Percentiles rank a stretch among this genome's conserved stretches.
These are phyloP conservation scores for Albula goreensis DNA, from an alignment of 2,113 vertebrate genomes.

Conservation along the genomic window DNA sequence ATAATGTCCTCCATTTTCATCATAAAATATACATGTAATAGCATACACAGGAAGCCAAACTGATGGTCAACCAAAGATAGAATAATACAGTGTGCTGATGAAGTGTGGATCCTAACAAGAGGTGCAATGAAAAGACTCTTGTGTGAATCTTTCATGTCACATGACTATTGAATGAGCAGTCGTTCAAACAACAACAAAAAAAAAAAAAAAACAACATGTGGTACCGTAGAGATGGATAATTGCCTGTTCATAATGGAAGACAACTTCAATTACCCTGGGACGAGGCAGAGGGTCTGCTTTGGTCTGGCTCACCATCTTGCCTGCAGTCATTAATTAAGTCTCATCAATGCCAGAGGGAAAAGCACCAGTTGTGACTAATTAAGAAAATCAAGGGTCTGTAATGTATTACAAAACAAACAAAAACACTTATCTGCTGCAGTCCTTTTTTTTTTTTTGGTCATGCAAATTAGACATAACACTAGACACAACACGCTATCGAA, in stretches of 20 bases:
- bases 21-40: neutral
- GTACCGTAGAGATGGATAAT: slow-evolving; percentile 10
- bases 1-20: too few species aligned
- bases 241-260: slow-evolving; percentile 33
- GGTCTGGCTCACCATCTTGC: slow-evolving; percentile 50
- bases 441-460: slow-evolving; percentile 10
- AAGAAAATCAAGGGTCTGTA: slow-evolving; percentile 59
- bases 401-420: slow-evolving; percentile 67
- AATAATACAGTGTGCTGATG: neutral
- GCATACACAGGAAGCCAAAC: neutral
- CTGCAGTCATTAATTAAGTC: slow-evolving; percentile 67
- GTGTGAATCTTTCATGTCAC: neutral
- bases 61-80: neutral
- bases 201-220: slow-evolving; percentile 9
- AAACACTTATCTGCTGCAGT: slow-evolving; percentile 61
- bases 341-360: slow-evolving; percentile 64
- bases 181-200: slow-evolving; percentile 4
- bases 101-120: neutral
- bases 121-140: neutral
- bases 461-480: neutral
- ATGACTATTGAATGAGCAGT: neutral
- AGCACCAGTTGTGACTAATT: slow-evolving; percentile 61
- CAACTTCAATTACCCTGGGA: slow-evolving; percentile 45
- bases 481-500: neutral
- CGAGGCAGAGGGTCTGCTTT: slow-evolving; percentile 41